These are phyloP conservation scores for Blennius ocellaris DNA, from an alignment of 2,113 vertebrate species.

Conservation along the genomic window DNA sequence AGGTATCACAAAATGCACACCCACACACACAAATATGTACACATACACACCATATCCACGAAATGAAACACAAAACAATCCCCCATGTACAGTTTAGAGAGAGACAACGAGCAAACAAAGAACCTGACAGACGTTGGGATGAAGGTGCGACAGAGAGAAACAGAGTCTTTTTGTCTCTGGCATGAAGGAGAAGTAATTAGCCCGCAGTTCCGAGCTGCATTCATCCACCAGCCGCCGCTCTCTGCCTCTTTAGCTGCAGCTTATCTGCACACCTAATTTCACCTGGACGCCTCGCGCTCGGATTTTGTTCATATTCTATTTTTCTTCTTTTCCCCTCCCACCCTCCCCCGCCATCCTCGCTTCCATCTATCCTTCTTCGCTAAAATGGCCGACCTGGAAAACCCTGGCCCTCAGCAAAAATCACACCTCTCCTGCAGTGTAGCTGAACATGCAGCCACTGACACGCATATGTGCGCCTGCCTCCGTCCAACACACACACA, in stretches of 20 bases:
- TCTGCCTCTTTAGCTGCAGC: slow-evolving; percentile 20
- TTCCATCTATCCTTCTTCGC: slow-evolving; percentile 57
- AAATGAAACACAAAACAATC: slow-evolving; percentile 42
- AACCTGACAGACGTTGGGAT: slow-evolving; percentile 43
- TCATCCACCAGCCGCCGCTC: slow-evolving; percentile 51
- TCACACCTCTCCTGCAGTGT: slow-evolving; percentile 63
- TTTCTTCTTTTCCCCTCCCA: background rate
- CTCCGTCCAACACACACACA: slow-evolving; percentile 25
- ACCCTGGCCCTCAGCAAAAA: slow-evolving; percentile 78
- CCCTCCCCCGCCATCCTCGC: slow-evolving; percentile 38
- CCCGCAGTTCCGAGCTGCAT: slow-evolving; percentile 44
- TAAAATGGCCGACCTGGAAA: slow-evolving; percentile 81
- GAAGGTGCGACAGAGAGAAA: slow-evolving; percentile 49
- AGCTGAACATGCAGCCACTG: slow-evolving; percentile 47
- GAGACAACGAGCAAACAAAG: slow-evolving; percentile 48
- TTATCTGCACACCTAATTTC: slow-evolving; percentile 42
- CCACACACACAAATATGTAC: slow-evolving; percentile 1
- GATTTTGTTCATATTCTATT: slow-evolving; percentile 1
- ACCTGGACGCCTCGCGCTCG: slow-evolving; percentile 37
- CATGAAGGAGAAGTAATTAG: slow-evolving; percentile 75
- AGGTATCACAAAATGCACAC: slow-evolving; percentile 19
- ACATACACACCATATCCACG: slow-evolving; percentile 19
- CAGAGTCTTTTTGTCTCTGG: slow-evolving; percentile 60
- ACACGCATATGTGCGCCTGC: slow-evolving; percentile 34
- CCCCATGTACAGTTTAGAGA: slow-evolving; percentile 50